Evolutionary conservation across 35 echinoderm and acorn worm species (phyloP), one percentile per base, ranked within the genome.

Genomic region (Antedon bifida): DNA sequence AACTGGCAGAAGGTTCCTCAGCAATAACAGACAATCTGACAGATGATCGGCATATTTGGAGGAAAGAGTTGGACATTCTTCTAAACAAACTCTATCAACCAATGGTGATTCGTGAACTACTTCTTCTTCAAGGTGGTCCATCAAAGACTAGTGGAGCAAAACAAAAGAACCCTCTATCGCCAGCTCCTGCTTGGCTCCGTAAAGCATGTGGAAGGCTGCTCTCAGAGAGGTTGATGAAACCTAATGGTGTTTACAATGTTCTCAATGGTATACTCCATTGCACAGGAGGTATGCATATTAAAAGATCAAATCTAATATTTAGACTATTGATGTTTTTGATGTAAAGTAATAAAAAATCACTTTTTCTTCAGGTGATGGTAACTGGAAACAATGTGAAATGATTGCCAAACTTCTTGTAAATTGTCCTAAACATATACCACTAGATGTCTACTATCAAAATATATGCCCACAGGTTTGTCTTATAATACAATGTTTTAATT

Each of bases 301-400:
- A n/a, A n/a, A n/a, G n/a, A n/a, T n/a, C n/a, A n/a, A n/a, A n/a
- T n/a, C n/a, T n/a, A n/a, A n/a, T n/a, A n/a, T n/a, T n/a, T n/a
- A n/a, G n/a, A n/a, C n/a, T n/a, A n/a, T n/a, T n/a, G n/a, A n/a
- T n/a, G n/a, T n/a, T n/a, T n/a, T n/a, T n/a, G n/a, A n/a, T n/a
- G n/a, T n/a, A n/a, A n/a, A n/a, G n/a, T n/a, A 42, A 7, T 42
- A 42, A 4, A 26, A 21, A 64, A 11, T 64, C 26, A 11, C 26
- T 64, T 11, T 64, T 64, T 10, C 26, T 64, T 64, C 23, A 64
- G 51, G 51, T 64, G 51, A 26, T 64, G 51, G 35, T 5, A 76
- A 89, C 73, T 97, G 90, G 94, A 46, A 83, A 39, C 87, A 82
- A 39, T 97, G 94, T 88, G 90, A 92, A 79, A 90, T 87, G n/a